Percentiles rank a stretch among this genome's conserved stretches.
phyloP scores from a whole-genome alignment of 2,797 vertebrate species.

The Sphaeramia orbicularis region DNA sequence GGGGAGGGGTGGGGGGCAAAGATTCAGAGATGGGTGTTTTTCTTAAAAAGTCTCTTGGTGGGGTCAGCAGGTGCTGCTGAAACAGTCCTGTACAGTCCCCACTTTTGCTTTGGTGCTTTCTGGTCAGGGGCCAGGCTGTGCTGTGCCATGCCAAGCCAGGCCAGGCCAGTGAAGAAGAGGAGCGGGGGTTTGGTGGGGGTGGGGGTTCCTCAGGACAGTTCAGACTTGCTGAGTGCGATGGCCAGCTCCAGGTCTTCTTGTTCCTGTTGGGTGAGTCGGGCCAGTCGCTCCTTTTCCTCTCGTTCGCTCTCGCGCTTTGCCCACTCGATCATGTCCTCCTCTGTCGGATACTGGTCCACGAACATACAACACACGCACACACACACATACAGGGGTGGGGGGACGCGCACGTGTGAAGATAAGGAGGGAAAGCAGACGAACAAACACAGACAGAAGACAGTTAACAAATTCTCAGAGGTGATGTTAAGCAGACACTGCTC shows the following conservation, averaged over 20 bases:
- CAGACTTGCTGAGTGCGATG: slow-evolving; percentile 99
- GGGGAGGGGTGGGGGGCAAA: not conserved
- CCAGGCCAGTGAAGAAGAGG: slow-evolving; percentile 26
- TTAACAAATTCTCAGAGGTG: slow-evolving; percentile 40
- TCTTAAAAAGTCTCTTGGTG: slow-evolving; percentile 58
- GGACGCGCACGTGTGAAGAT: slow-evolving; percentile 36
- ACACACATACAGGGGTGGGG: slow-evolving; percentile 4
- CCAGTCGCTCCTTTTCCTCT: slow-evolving; percentile 96
- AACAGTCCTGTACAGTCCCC: slow-evolving; percentile 68
- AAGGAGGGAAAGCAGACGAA: slow-evolving; percentile 35
- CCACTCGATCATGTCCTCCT: slow-evolving; percentile 99
- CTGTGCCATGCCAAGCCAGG: slow-evolving; percentile 45
- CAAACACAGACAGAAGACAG: slow-evolving; percentile 50
- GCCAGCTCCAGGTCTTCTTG: slow-evolving; percentile 99
- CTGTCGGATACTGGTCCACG: slow-evolving; percentile 93
- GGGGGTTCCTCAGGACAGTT: slow-evolving; percentile 89
- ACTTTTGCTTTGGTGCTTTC: slow-evolving; percentile 77
- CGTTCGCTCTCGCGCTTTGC: slow-evolving; percentile 98
- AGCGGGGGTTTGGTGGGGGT: not conserved
- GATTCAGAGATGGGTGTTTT: slow-evolving; percentile 43
- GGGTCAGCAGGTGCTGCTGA: slow-evolving; percentile 65
- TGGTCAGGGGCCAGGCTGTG: slow-evolving; percentile 51
- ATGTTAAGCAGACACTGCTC: not conserved
- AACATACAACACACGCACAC: slow-evolving; percentile 49
- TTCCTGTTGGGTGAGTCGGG: slow-evolving; percentile 95